Percentiles rank a stretch among this genome's conserved stretches.
Conservation (phyloP, 1,140 invertebrate species). For the Cyphomyrmex costatus region DNA sequence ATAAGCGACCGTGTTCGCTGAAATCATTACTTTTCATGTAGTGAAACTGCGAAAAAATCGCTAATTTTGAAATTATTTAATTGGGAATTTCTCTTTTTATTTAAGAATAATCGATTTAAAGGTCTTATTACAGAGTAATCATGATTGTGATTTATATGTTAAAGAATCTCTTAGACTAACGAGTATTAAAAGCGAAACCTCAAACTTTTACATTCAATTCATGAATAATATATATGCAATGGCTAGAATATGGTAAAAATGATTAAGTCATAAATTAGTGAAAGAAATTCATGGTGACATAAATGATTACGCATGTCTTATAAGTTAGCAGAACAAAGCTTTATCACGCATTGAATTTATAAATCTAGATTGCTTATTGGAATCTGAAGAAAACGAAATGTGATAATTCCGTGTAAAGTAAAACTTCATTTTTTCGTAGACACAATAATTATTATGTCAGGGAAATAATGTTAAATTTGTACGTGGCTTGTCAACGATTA, state of each 20-base stretch:
- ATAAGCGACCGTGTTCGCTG: constrained; percentile 38
- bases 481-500: background rate
- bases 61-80: constrained; percentile 52
- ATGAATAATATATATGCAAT: background rate
- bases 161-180: background rate
- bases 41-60: constrained; percentile 46
- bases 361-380: background rate
- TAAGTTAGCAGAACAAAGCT: no score
- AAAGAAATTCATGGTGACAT: no score
- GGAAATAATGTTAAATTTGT: background rate
- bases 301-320: background rate
- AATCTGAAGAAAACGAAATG: background rate
- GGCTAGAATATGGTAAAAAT: background rate
- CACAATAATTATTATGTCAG: constrained; percentile 3
- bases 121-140: background rate
- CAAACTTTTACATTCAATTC: constrained; percentile 7
- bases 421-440: background rate
- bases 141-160: background rate
- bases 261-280: constrained; percentile 19
- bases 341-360: background rate
- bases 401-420: background rate
- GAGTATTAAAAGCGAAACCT: background rate
- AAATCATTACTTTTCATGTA: constrained; percentile 14
- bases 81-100: constrained; percentile 27
- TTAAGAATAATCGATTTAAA: constrained; percentile 12